Evolutionary conservation across 1,140 invertebrate species (phyloP), one percentile per base, ranked within the genome.

Genomic region (Vollenhovia emeryi): DNA sequence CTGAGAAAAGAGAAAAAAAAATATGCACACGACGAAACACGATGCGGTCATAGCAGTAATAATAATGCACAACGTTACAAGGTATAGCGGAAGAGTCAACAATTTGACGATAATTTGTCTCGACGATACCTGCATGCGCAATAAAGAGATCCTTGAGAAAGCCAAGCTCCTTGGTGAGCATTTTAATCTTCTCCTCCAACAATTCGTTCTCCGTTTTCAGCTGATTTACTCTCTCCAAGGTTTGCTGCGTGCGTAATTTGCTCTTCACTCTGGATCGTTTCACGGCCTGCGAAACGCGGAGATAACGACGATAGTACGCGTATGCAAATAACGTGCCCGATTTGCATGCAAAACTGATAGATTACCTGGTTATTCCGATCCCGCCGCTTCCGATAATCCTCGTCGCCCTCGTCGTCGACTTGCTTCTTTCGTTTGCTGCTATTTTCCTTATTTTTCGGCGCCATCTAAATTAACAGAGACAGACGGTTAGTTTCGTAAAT

Each of bases 111-210:
- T 24, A n/a, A 36, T 55, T n/a, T 57, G 50, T 30, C 30, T 40
- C 9, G 27, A 50, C 9, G 13, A 27, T 43, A 93, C 97, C 96
- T 82, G 97, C 97, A 95, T 98, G 97, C 27, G 97, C 97, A 62
- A 98, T 93, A 89, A 98, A 98, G n/a, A 99, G 95, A 91, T 98
- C 97, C 94, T 98, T 98, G 1, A 99, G 94, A 90, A 99, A 98
- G 60, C 96, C 96, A 3, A 99, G 94, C 93, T 99, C 98, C 93
- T 98, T 98, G 30, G 97, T 97, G 8, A 99, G 95, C 86, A 97
- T 96, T 92, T 98, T 97, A 5, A 99, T 97, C 95, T 98, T 98
- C 89, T 98, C 97, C 93, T 98, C 97, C 24, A 99, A 94, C 83
- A 97, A 95, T 93, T 98, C 97, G 94, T 99, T 99, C 93, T 99